Base-by-base conservation (phyloP, 2,888 invertebrate species). In the Nomada fabriciana region DNA sequence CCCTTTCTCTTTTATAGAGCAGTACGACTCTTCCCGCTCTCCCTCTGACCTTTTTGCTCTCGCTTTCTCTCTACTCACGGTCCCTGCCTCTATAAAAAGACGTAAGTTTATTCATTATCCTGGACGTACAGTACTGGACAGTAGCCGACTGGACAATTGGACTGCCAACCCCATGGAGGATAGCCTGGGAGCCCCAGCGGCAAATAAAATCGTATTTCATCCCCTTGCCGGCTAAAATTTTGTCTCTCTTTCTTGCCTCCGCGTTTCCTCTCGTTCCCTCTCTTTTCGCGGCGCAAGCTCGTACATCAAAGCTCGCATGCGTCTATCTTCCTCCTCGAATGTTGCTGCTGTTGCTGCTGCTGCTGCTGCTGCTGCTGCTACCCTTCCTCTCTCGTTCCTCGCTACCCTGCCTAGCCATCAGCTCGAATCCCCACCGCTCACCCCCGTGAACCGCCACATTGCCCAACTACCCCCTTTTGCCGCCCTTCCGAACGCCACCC, bases 191-290 rank as follows among this genome's bases (percentile, higher is more conserved):
- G 88, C 90, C 88, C 88, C 86, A 88, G 89, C 90, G 89, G 91
- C 91, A 92, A 92, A 93, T 93, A 93, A 93, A 93, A 93, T 93
- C 91, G 92, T 93, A 92, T 93, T 93, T 92, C 91, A 93, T 93
- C 92, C 91, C 91, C 91, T 92, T 91, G 91, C 91, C 89, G 88
- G 91, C 87, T 89, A 92, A 93, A 92, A 93, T 92, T 84, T 91
- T 90, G 89, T 90, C 91, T 90, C 90, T 89, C 89, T 80, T 85
- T 86, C 88, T 87, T 89, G 89, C 88, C 86, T 88, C 69, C 83
- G 23, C 55, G 13, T 82, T 36, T 64, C 70, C 83, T 82, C 78
- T 70, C 80, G 80, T 83, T 80, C 78, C 86, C 84, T 86, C 86
- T 88, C 90, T 88, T 89, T 86, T 80, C 88, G 85, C 88, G 82